Percentiles rank a stretch among this genome's conserved stretches.
Conservation (phyloP, 1,140 invertebrate species). For the Orius insidiosus region DNA sequence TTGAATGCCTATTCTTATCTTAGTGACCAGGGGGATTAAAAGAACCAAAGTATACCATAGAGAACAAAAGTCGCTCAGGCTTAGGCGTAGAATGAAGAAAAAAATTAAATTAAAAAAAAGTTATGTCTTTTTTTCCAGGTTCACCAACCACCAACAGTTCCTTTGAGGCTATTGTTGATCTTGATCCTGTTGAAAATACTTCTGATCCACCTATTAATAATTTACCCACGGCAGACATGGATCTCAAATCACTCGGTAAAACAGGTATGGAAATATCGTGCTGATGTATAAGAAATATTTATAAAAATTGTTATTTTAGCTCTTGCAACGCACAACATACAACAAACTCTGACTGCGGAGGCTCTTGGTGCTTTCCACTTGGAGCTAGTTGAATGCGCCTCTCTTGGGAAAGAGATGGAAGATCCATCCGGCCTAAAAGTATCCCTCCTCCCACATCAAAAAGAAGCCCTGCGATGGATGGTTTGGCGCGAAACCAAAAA, state of each 20-base stretch:
- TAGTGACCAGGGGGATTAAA: no score
- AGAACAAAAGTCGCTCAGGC: no score
- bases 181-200: no score
- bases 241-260: conserved; percentile 9
- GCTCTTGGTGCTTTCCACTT: conserved; percentile 53
- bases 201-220: not conserved
- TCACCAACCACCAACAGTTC: no score
- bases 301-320: conserved; percentile 27
- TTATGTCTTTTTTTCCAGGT: no score
- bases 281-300: no score
- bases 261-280: conserved; percentile 7
- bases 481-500: conserved; percentile 70
- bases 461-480: conserved; percentile 73
- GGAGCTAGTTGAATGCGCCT: conserved; percentile 45
- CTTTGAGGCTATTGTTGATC: no score
- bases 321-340: conserved; percentile 36
- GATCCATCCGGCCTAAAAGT: conserved; percentile 49
- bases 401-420: conserved; percentile 34
- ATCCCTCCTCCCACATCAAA: conserved; percentile 69
- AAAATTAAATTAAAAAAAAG: no score
- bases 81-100: no score
- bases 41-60: no score
- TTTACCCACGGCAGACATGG: conserved; percentile 6
- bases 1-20: no score
- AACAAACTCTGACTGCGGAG: conserved; percentile 49